Conservation (phyloP, 2,797 vertebrate genomes). For the Propithecus deckenii region DNA sequence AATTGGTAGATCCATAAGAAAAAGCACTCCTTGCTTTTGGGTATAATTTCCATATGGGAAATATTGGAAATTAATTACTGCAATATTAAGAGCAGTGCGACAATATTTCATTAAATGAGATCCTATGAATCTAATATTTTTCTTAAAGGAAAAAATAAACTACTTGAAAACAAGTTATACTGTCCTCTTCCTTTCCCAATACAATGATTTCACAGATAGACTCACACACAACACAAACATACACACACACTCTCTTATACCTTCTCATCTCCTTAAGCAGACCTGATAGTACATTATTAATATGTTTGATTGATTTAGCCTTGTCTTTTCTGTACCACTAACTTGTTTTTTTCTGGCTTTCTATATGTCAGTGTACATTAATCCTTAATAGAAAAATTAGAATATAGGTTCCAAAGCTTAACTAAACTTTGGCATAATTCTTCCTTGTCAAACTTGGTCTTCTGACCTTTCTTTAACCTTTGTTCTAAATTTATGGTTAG, state of each 20-base stretch:
- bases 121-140: not conserved
- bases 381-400: not conserved
- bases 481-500: not conserved
- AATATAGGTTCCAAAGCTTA: not conserved
- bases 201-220: not conserved
- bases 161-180: slow-evolving; percentile 12
- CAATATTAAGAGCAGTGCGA: not conserved
- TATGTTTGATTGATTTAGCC: not conserved
- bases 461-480: not conserved
- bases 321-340: not conserved
- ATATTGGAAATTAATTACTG: not conserved
- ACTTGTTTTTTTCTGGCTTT: not conserved
- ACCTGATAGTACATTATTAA: not conserved
- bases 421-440: not conserved
- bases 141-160: not conserved
- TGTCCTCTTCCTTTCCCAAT: not conserved
- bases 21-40: not conserved
- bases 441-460: not conserved
- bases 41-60: not conserved
- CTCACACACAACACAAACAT: not conserved
- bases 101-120: not conserved
- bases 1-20: not conserved
- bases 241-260: not conserved
- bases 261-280: not conserved
- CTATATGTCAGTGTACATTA: not conserved